phyloP scores from a whole-genome alignment of 2,888 invertebrate genomes.

The Morpho helenor region DNA sequence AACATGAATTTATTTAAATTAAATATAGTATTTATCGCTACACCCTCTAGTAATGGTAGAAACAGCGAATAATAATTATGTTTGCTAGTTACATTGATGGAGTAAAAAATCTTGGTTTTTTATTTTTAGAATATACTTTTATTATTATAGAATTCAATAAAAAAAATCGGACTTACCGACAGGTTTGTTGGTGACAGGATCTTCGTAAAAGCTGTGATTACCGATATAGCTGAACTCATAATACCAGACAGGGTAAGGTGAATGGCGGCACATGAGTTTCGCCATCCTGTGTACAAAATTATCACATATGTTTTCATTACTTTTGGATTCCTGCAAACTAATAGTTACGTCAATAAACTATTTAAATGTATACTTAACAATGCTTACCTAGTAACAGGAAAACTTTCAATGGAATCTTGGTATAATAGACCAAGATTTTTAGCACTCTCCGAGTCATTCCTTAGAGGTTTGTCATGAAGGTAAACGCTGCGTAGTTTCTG shows the following conservation, averaged over 20 bases:
- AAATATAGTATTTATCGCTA: too few relatives aligned
- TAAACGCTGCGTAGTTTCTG: conserved; percentile 34
- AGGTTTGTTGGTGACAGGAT: conserved; percentile 45
- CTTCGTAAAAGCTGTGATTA: conserved; percentile 50
- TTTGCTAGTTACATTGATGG: too few relatives aligned
- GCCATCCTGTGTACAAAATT: conserved; percentile 36
- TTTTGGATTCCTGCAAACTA: too few relatives aligned
- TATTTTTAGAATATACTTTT: neutral
- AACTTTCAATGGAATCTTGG: conserved; percentile 30
- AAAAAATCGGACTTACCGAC: conserved; percentile 31
- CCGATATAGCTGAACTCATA: conserved; percentile 54
- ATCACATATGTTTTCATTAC: too few relatives aligned
- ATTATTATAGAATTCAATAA: too few relatives aligned
- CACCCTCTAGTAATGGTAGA: too few relatives aligned
- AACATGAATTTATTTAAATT: too few relatives aligned
- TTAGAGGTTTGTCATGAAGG: conserved; percentile 43
- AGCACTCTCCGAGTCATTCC: conserved; percentile 19
- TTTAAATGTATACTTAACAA: conserved; percentile 19
- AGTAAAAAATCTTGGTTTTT: too few relatives aligned
- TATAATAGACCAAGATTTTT: conserved; percentile 28
- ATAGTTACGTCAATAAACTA: neutral
- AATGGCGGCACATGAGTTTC: conserved; percentile 47
- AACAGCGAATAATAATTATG: too few relatives aligned
- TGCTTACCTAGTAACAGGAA: conserved; percentile 24
- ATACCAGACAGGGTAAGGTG: conserved; percentile 44